Evolutionary conservation across 1,140 invertebrate genomes (phyloP).

Genomic region (Temnothorax longispinosus): DNA sequence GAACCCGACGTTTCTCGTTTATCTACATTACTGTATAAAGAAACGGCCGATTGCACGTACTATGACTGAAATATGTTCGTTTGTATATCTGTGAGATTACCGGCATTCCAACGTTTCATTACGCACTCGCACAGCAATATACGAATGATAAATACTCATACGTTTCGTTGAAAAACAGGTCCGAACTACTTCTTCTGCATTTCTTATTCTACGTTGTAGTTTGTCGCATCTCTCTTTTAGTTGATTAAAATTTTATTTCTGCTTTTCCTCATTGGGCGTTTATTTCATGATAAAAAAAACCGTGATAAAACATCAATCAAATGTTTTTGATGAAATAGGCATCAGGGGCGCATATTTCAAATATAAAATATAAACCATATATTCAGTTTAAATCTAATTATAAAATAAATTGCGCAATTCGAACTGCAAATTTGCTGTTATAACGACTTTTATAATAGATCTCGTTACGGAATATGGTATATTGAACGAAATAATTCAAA

Average conservation of each 20-base stretch:
- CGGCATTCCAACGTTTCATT: neutral
- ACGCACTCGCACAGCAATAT: neutral
- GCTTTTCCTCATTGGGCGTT: neutral
- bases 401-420: conserved; percentile 21
- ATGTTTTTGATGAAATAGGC: conserved; percentile 1
- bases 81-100: conserved; percentile 28
- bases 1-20: conserved; percentile 27
- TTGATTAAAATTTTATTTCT: neutral
- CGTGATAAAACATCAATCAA: neutral
- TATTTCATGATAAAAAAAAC: neutral
- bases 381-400: conserved; percentile 1
- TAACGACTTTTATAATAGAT: conserved; percentile 20
- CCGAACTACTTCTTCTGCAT: neutral
- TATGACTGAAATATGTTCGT: conserved; percentile 18
- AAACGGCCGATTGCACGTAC: neutral
- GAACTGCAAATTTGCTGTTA: conserved; percentile 15
- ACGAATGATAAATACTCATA: neutral
- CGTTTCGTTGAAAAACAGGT: neutral
- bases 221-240: neutral
- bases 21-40: conserved; percentile 46
- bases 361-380: neutral
- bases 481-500: conserved; percentile 13
- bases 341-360: neutral
- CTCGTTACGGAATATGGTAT: conserved; percentile 7
- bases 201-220: neutral